Evolutionary conservation across 2,797 vertebrate genomes (phyloP).

Genomic region (Pterois miles): DNA sequence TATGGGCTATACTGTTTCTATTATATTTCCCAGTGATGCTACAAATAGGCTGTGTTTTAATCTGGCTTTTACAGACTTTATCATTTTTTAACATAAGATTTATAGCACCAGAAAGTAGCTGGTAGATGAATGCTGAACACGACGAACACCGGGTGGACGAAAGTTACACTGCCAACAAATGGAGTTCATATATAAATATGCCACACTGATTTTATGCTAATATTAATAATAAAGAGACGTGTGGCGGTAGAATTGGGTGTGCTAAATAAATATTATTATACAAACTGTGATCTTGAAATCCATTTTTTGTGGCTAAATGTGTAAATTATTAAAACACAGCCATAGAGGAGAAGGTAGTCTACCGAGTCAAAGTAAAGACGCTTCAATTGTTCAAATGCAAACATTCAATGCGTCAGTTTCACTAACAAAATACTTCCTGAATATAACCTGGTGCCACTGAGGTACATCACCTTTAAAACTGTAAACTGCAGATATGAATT

Average conservation of each 20-base stretch:
- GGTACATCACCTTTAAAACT: conserved; percentile 13
- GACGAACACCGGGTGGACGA: not conserved
- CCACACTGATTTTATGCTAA: not conserved
- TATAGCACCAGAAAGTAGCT: not conserved
- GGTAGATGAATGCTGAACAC: not conserved
- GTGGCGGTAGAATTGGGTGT: not conserved
- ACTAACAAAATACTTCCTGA: conserved; percentile 12
- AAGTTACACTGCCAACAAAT: not conserved
- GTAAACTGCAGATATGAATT: not conserved
- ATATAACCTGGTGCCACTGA: not conserved
- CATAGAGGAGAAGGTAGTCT: not conserved
- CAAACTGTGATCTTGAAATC: not conserved
- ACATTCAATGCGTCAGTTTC: conserved; percentile 28
- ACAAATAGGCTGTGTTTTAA: conserved; percentile 13
- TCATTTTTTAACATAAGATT: not conserved
- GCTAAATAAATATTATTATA: not conserved
- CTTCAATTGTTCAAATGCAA: conserved; percentile 1
- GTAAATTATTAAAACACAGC: not conserved
- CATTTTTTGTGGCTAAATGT: not conserved
- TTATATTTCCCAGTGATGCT: conserved; percentile 26
- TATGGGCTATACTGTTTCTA: no score
- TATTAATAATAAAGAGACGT: no score
- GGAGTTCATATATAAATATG: not conserved
- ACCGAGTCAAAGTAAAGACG: not conserved
- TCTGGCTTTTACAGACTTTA: not conserved